These are phyloP conservation scores for Brachionus calyciflorus DNA, from an alignment of 1,140 invertebrate species.

Conservation along the genomic window DNA sequence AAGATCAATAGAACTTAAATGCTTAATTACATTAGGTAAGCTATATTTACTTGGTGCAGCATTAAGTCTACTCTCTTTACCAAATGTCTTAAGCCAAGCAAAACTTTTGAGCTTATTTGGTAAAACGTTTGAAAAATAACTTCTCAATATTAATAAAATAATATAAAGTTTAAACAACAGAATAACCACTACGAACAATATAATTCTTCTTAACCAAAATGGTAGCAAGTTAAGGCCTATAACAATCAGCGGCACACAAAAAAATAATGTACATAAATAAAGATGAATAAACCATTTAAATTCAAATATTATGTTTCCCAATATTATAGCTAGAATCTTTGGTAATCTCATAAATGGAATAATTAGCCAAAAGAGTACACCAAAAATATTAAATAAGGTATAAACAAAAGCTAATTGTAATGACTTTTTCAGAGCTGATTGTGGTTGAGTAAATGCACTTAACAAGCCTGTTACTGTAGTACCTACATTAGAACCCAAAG, in stretches of 20 bases:
- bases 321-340: constrained; percentile 63
- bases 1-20: neutral
- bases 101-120: too few species aligned
- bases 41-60: neutral
- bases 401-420: constrained; percentile 68
- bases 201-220: neutral
- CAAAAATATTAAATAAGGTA: constrained; percentile 67
- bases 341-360: constrained; percentile 65
- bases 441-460: constrained; percentile 62
- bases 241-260: constrained; percentile 62
- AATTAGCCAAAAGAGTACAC: constrained; percentile 66
- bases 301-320: constrained; percentile 63
- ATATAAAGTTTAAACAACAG: constrained; percentile 51
- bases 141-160: constrained; percentile 53
- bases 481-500: constrained; percentile 67
- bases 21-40: neutral
- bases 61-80: too few species aligned
- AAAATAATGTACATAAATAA: constrained; percentile 64
- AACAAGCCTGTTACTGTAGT: constrained; percentile 66
- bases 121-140: too few species aligned
- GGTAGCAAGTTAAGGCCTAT: constrained; percentile 58
- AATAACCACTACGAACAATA: neutral
- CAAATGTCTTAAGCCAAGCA: too few species aligned
- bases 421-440: constrained; percentile 55
- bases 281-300: constrained; percentile 66